Evolutionary conservation across 2,888 invertebrate genomes (phyloP).

Genomic region (Junonia oenone): DNA sequence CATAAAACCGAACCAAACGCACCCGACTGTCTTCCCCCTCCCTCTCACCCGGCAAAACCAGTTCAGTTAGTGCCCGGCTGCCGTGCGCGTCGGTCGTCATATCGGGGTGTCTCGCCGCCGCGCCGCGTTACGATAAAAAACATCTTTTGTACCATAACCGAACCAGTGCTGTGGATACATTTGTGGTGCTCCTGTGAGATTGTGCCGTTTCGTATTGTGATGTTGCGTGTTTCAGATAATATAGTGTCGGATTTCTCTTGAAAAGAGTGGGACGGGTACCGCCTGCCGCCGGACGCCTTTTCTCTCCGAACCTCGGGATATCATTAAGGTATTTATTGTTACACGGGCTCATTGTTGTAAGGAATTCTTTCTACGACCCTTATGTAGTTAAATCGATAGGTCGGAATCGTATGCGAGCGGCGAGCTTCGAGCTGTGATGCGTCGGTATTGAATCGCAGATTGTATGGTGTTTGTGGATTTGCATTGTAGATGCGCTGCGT

Average conservation of each 20-base stretch:
- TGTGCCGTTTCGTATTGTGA: slow-evolving; percentile 64
- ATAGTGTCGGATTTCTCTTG: slow-evolving; percentile 69
- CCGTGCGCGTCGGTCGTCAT: slow-evolving; percentile 63
- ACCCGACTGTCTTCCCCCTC: slow-evolving; percentile 56
- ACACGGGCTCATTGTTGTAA: slow-evolving; percentile 77
- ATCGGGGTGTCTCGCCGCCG: slow-evolving; percentile 42
- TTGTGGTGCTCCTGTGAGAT: slow-evolving; percentile 67
- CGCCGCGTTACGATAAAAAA: slow-evolving; percentile 71
- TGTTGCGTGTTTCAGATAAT: slow-evolving; percentile 63
- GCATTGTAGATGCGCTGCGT: slow-evolving; percentile 69
- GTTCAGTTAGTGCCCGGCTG: slow-evolving; percentile 76
- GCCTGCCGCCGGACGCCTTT: slow-evolving; percentile 69
- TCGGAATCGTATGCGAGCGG: slow-evolving; percentile 48
- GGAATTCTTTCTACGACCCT: slow-evolving; percentile 71
- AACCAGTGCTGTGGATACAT: slow-evolving; percentile 73
- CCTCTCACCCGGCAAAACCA: slow-evolving; percentile 58
- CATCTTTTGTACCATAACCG: slow-evolving; percentile 63
- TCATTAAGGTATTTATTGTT: slow-evolving; percentile 80
- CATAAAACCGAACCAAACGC: slow-evolving; percentile 76
- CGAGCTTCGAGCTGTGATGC: slow-evolving; percentile 48
- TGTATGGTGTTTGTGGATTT: slow-evolving; percentile 62
- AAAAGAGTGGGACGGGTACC: slow-evolving; percentile 64
- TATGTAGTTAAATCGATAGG: slow-evolving; percentile 73
- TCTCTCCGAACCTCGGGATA: slow-evolving; percentile 76
- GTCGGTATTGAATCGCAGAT: slow-evolving; percentile 57